Evolutionary conservation across 2,888 invertebrate genomes (phyloP).

Genomic region (Aphrophora alni): DNA sequence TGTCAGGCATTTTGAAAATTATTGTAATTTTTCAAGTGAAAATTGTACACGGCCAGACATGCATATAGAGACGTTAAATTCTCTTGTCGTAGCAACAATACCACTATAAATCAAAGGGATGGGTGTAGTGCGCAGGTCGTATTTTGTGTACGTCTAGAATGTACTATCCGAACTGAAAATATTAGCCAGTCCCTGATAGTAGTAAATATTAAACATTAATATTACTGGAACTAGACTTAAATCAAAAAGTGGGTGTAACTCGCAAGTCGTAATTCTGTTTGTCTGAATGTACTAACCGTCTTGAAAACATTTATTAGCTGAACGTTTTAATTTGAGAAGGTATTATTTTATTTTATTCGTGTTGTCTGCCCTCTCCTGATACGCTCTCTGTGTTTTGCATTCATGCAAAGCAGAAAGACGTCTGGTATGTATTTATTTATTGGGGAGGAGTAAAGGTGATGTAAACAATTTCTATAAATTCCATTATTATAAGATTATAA

Average conservation of each 20-base stretch:
- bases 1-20: too few relatives aligned
- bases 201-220: not conserved
- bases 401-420: too few relatives aligned
- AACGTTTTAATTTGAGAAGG: too few relatives aligned
- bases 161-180: not conserved
- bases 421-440: too few relatives aligned
- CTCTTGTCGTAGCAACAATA: not conserved
- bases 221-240: not conserved
- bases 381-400: too few relatives aligned
- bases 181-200: not conserved
- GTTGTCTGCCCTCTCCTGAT: too few relatives aligned
- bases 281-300: not conserved
- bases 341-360: too few relatives aligned
- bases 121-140: not conserved
- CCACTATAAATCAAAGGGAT: not conserved
- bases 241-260: not conserved
- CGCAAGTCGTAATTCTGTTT: not conserved
- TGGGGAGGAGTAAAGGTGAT: too few relatives aligned
- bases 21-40: not conserved
- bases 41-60: not conserved
- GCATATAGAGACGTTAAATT: not conserved
- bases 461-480: too few relatives aligned
- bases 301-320: slow-evolving; percentile 7
- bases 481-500: too few relatives aligned
- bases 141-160: not conserved